A percentile compares a stretch with the other conserved stretches of the same genome.
Evolutionary conservation across 2,113 vertebrate genomes (phyloP).

Genomic region (Trichomycterus rosablanca): DNA sequence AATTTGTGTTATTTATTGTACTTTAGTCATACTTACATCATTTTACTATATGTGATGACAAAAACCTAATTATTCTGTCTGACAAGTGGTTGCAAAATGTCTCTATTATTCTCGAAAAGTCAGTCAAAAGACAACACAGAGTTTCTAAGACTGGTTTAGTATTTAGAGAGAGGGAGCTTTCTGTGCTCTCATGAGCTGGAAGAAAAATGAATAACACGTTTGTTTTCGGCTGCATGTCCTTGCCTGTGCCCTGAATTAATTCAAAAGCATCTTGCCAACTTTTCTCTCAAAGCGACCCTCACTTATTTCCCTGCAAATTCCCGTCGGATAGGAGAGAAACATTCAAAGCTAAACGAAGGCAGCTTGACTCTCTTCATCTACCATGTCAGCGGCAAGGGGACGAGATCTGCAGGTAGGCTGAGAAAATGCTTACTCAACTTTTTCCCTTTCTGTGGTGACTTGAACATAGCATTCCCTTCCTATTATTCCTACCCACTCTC

Average conservation of each 20-base stretch:
- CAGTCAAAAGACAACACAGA: constrained; percentile 5
- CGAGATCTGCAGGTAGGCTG: constrained; percentile 42
- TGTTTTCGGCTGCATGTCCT: constrained; percentile 36
- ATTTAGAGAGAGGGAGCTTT: constrained; percentile 24
- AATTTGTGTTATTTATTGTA: no score
- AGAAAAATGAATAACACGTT: constrained; percentile 44
- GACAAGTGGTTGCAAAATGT: constrained; percentile 15
- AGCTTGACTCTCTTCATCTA: neutral
- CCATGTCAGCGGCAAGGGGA: constrained; percentile 39
- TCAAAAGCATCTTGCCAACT: constrained; percentile 27
- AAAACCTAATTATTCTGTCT: constrained; percentile 8
- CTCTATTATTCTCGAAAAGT: constrained; percentile 26
- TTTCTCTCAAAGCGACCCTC: constrained; percentile 4
- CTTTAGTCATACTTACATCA: no score
- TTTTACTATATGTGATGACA: neutral
- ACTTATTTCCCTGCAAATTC: neutral
- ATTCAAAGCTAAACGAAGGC: neutral
- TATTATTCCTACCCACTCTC: neutral
- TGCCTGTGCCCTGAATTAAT: constrained; percentile 27
- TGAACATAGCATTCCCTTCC: neutral
- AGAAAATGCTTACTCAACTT: neutral
- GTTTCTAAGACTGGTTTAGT: constrained; percentile 33
- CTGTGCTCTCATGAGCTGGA: constrained; percentile 21
- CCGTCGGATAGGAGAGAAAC: neutral
- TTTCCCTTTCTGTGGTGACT: neutral